A percentile compares a stretch with the other conserved stretches of the same genome.
These are phyloP conservation scores for Philaenus spumarius DNA, from an alignment of 1,140 invertebrate species.

Conservation along the genomic window DNA sequence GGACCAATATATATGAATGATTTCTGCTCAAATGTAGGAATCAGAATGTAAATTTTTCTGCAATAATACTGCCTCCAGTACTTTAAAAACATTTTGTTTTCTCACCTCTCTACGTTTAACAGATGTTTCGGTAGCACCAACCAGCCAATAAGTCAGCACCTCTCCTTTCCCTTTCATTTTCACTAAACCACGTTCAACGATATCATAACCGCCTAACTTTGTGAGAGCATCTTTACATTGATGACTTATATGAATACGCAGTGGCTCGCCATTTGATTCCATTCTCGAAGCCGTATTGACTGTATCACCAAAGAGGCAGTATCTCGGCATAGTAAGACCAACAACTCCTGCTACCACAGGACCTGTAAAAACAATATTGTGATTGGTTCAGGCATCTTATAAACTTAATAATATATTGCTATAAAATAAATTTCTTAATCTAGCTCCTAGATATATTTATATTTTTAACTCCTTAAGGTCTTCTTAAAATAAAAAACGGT, in stretches of 20 bases:
- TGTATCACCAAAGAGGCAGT: conserved; percentile 91
- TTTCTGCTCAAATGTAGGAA: no score
- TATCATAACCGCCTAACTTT: conserved; percentile 68
- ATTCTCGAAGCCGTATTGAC: conserved; percentile 91
- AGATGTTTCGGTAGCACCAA: conserved; percentile 71
- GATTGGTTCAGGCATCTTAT: no score
- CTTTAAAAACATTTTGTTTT: background rate
- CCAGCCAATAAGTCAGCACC: conserved; percentile 82
- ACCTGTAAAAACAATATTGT: conserved; percentile 46
- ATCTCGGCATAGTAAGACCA: conserved; percentile 93
- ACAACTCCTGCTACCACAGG: conserved; percentile 92
- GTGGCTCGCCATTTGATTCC: conserved; percentile 88
- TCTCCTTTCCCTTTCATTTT: conserved; percentile 87
- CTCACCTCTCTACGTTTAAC: conserved; percentile 68
- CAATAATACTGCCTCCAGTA: no score
- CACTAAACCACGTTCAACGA: conserved; percentile 77
- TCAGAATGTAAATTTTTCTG: no score
- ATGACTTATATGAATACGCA: conserved; percentile 86
- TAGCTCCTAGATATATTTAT: no score
- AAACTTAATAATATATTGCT: no score
- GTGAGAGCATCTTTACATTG: conserved; percentile 78
- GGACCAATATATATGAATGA: no score
- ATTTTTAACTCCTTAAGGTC: no score
- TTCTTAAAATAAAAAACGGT: no score
- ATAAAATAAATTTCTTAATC: no score